A percentile compares a stretch with the other conserved stretches of the same genome.
phyloP scores from a whole-genome alignment of 2,888 invertebrate genomes.

The Steinernema carpocapsae region DNA sequence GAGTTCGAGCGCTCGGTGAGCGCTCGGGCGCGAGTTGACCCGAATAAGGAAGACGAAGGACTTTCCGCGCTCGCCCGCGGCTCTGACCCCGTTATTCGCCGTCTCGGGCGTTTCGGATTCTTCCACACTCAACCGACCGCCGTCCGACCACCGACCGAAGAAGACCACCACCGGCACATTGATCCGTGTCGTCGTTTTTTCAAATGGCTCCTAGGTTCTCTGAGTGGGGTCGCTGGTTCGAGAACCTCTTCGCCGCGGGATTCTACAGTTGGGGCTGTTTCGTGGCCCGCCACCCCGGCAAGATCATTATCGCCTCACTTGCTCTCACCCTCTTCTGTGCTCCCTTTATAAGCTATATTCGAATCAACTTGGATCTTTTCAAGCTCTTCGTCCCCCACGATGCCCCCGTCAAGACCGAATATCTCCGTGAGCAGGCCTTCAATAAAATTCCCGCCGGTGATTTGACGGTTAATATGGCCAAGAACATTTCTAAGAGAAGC shows the following conservation, averaged over 20 bases:
- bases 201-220: slow-evolving; percentile 15
- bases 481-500: slow-evolving; percentile 13
- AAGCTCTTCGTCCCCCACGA: slow-evolving; percentile 66
- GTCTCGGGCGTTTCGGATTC: slow-evolving; percentile 20
- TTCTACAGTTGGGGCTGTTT: slow-evolving; percentile 64
- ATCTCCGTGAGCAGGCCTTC: slow-evolving; percentile 56
- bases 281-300: slow-evolving; percentile 63
- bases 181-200: slow-evolving; percentile 6
- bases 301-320: slow-evolving; percentile 41
- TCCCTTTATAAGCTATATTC: slow-evolving; percentile 61
- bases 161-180: not conserved
- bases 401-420: slow-evolving; percentile 63
- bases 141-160: not conserved
- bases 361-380: slow-evolving; percentile 67
- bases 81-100: slow-evolving; percentile 32
- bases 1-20: not conserved
- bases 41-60: slow-evolving; percentile 26
- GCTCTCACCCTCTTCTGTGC: slow-evolving; percentile 54
- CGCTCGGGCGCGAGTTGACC: slow-evolving; percentile 33
- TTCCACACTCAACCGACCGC: slow-evolving; percentile 16
- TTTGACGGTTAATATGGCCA: slow-evolving; percentile 26
- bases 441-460: slow-evolving; percentile 58
- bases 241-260: slow-evolving; percentile 47
- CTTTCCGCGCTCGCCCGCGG: slow-evolving; percentile 14
- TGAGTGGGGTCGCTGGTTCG: slow-evolving; percentile 42